These are phyloP conservation scores for Lepidochrysops patricia DNA, from an alignment of 2,888 invertebrate species.

Conservation along the genomic window DNA sequence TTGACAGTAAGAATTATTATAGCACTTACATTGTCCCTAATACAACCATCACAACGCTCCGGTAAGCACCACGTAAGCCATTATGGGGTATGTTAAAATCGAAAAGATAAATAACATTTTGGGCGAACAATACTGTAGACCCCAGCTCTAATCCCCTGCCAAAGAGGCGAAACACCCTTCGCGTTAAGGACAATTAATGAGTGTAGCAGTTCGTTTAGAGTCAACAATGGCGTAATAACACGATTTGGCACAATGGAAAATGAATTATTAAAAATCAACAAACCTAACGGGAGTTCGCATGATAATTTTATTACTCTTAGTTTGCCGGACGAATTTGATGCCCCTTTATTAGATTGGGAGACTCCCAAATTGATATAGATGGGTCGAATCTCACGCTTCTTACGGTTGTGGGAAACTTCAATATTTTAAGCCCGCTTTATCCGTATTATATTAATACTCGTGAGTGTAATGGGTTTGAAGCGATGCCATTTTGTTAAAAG, in stretches of 20 bases:
- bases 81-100: conserved; percentile 22
- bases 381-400: neutral
- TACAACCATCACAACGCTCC: conserved; percentile 7
- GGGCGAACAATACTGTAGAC: conserved; percentile 53
- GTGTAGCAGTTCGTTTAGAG: conserved; percentile 59
- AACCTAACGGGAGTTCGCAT: conserved; percentile 33
- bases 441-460: neutral
- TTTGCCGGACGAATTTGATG: conserved; percentile 19
- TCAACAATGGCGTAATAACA: conserved; percentile 60
- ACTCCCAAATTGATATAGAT: conserved; percentile 6
- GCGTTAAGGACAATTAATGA: conserved; percentile 67
- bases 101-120: conserved; percentile 63
- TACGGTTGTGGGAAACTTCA: neutral
- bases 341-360: conserved; percentile 21
- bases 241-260: conserved; percentile 51
- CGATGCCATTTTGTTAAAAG: neutral
- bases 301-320: conserved; percentile 29
- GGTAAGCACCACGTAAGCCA: conserved; percentile 4
- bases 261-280: conserved; percentile 53
- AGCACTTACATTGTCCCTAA: neutral
- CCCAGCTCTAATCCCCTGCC: conserved; percentile 47
- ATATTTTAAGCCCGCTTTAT: neutral
- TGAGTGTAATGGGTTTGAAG: neutral
- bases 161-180: conserved; percentile 43
- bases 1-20: conserved; percentile 1